Evolutionary conservation across 2,888 invertebrate genomes (phyloP).

Genomic region (Hydrotaea cyrtoneurina): DNA sequence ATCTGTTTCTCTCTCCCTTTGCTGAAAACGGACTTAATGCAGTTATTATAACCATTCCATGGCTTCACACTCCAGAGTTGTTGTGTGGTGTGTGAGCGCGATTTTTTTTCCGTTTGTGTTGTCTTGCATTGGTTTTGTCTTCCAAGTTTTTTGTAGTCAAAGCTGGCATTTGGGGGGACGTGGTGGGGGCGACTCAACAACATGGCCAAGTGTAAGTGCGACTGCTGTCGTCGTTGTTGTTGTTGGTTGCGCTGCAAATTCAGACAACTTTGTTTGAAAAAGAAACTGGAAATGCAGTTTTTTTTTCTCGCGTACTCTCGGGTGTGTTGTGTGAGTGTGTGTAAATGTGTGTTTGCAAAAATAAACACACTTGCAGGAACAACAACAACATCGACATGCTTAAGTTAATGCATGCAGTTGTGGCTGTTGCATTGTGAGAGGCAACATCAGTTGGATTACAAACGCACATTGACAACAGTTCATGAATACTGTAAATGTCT

Average conservation of each 20-base stretch:
- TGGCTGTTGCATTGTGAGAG: background rate
- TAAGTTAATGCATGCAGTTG: conserved; percentile 39
- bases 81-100: background rate
- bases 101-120: background rate
- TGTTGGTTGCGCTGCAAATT: conserved; percentile 9
- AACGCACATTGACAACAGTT: no score
- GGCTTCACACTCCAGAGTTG: conserved; percentile 1
- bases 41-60: background rate
- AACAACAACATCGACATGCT: conserved; percentile 11
- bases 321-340: no score
- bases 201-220: conserved; percentile 35
- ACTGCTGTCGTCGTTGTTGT: background rate
- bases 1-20: background rate
- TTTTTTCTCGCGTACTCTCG: conserved; percentile 4
- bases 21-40: background rate
- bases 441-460: no score
- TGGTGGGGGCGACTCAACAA: background rate
- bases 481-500: no score
- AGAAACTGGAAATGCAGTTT: conserved; percentile 47
- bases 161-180: no score
- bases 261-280: conserved; percentile 19
- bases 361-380: background rate
- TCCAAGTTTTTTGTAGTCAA: no score
- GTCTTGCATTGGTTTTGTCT: no score
- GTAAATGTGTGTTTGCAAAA: background rate